Conservation (phyloP, 2,797 vertebrate genomes). For the Glyptemys insculpta region DNA sequence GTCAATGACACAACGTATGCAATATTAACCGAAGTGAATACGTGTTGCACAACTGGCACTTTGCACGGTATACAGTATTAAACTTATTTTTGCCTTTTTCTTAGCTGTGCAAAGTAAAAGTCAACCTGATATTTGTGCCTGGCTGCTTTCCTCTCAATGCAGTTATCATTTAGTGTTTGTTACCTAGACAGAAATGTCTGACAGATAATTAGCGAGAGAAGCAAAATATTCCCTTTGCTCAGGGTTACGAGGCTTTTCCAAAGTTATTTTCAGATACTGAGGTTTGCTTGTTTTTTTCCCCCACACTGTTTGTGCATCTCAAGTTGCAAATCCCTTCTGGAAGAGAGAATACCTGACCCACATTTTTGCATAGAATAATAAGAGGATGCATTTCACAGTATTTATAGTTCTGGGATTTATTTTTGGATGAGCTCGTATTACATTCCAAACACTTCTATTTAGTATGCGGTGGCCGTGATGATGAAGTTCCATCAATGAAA, state of each 20-base stretch:
- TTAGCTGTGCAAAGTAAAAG: not conserved
- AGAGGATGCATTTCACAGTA: not conserved
- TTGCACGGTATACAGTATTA: not conserved
- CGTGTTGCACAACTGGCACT: not conserved
- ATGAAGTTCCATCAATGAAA: not conserved
- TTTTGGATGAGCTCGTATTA: not conserved
- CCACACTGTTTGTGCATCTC: not conserved
- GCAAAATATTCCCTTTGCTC: not conserved
- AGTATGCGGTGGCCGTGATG: fast-evolving
- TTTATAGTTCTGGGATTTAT: not conserved
- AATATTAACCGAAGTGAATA: too few relatives aligned
- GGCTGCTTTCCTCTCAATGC: not conserved
- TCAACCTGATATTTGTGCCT: not conserved
- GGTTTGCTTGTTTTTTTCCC: not conserved
- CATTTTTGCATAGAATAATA: not conserved
- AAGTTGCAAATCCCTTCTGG: not conserved
- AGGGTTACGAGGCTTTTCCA: not conserved
- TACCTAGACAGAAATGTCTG: not conserved
- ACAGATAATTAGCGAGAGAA: fast-evolving
- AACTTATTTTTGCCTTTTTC: not conserved
- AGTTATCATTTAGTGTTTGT: not conserved
- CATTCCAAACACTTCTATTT: fast-evolving
- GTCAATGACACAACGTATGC: fast-evolving
- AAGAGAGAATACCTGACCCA: not conserved
- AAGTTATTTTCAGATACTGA: not conserved